Evolutionary conservation across 1,140 invertebrate species (phyloP), one percentile per base, ranked within the genome.

Genomic region (Reticulitermes speratus): DNA sequence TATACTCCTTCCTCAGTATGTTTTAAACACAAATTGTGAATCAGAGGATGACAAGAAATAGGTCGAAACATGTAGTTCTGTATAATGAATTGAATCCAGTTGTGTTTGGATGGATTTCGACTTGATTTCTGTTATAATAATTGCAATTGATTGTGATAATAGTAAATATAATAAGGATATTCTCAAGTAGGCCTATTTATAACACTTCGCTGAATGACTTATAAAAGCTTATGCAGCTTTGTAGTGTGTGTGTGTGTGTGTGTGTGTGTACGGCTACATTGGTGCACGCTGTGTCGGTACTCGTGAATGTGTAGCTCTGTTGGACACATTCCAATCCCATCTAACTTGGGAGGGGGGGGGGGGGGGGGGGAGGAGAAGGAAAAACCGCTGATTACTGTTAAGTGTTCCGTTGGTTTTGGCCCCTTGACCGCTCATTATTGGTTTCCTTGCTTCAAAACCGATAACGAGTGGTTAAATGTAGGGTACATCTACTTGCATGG

Each of bases 341-440:
- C 12, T 48, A 7, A 7, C 45, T 1, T 12, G 48, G 2, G 45
- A 48, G 48, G 48, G 48, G 9, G 48, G 1, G 48, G 16, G 16
- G 48, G 9, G 48, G 48, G 48, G 19, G 9, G 52, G 52, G 52
- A 55, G 65, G 65, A 16, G n/a, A 59, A 9, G 65, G 65, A 75
- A 65, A 65, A 75, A 75, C 65, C n/a, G 65, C 65, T 65, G 3
- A 75, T 75, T 75, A 75, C 25, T 75, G 65, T 25, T 75, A 75
- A 75, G 65, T 75, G 65, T 75, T 75, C 7, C 25, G 65, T 75
- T 75, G 65, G 65, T 75, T 75, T 75, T 75, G 65, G 65, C n/a
- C 65, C 25, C 25, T 30, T 75, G 65, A 75, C 65, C 65, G 65
- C 65, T 75, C 65, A 30, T 75, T 75, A 75, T 75, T 14, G 65